Evolutionary conservation across 2,888 invertebrate species (phyloP), one percentile per base, ranked within the genome.

Genomic region (Oscheius sp.): DNA sequence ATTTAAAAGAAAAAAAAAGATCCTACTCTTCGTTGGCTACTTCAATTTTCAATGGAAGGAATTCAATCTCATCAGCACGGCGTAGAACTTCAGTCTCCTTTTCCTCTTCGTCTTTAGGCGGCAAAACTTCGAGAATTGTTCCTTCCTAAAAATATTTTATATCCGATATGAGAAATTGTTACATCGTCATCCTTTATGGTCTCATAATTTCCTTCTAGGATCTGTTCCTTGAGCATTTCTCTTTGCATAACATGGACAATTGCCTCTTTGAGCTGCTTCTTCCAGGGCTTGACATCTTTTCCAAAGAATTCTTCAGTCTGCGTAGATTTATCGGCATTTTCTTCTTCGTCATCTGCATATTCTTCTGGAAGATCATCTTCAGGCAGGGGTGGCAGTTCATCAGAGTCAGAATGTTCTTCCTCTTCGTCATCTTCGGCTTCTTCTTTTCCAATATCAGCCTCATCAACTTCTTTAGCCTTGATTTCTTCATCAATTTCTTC

Each of bases 1-100:
- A 27, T 9, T 35, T 35, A 9, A 35, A 35, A 5, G 49, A 49
- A 13, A 13, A 5, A 5, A 49, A 49, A 13, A 13, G 6, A 3
- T 3, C 29, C 52, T 52, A 52, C 52, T 52, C 27, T 49, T 69
- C 56, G 6, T 43, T 55, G n/a, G 69, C 55, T 13, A 69, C 69
- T 18, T 55, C 58, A 23, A 69, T 55, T 16, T 45, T 69, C 21
- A 69, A 12, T 6, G 66, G 66, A 49, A 66, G 9, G 29, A 29
- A 29, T 7, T 49, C 27, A 23, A 66, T 66, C 21, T 66, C 66
- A 7, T 66, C 29, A 52, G 52, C 35, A 12, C 41, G 5, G 6
- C 41, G 41, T 18, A 41, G 45, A 43, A 6, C 43, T 7, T 23
- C 43, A 13, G 18, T 21, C 13, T 61, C 61, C 16, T n/a, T 18